A percentile compares a stretch with the other conserved stretches of the same genome.
Evolutionary conservation across 2,113 vertebrate genomes (phyloP).

Genomic region (Loxodonta africana): DNA sequence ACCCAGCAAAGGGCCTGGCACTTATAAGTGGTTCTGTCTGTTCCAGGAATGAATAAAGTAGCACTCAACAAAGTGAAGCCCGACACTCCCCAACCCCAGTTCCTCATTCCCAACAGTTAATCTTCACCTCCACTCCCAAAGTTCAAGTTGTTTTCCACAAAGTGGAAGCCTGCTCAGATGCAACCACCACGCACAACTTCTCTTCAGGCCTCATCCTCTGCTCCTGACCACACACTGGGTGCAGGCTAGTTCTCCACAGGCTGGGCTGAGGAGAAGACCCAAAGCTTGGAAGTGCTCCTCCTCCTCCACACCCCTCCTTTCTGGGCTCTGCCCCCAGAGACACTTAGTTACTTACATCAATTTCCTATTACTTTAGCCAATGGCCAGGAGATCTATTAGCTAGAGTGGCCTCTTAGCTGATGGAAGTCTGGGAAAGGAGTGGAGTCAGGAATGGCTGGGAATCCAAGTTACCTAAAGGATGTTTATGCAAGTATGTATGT

Average conservation of each 20-base stretch:
- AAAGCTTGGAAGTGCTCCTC: neutral
- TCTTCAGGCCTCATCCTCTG: neutral
- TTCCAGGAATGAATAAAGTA: neutral
- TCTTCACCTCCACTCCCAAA: neutral
- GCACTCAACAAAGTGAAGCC: neutral
- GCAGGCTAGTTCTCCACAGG: neutral
- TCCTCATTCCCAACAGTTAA: neutral
- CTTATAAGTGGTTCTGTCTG: neutral
- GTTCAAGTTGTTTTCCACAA: neutral
- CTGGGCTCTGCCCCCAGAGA: slow-evolving; percentile 61
- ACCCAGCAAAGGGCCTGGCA: neutral
- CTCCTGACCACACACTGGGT: neutral
- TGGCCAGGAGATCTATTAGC: slow-evolving; percentile 79
- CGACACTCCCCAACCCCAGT: neutral
- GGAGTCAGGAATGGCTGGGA: neutral
- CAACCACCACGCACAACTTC: neutral
- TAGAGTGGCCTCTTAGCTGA: slow-evolving; percentile 73
- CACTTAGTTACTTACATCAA: slow-evolving; percentile 78
- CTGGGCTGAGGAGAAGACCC: neutral
- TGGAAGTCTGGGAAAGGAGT: slow-evolving; percentile 22
- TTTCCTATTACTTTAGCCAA: slow-evolving; percentile 83
- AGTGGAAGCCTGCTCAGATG: neutral
- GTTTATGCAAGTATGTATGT: neutral
- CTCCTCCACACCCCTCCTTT: neutral
- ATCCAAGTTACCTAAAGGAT: neutral